Evolutionary conservation across 2,888 invertebrate genomes (phyloP), one percentile per base, ranked within the genome.

Genomic region (Lepidochitona cinerea): DNA sequence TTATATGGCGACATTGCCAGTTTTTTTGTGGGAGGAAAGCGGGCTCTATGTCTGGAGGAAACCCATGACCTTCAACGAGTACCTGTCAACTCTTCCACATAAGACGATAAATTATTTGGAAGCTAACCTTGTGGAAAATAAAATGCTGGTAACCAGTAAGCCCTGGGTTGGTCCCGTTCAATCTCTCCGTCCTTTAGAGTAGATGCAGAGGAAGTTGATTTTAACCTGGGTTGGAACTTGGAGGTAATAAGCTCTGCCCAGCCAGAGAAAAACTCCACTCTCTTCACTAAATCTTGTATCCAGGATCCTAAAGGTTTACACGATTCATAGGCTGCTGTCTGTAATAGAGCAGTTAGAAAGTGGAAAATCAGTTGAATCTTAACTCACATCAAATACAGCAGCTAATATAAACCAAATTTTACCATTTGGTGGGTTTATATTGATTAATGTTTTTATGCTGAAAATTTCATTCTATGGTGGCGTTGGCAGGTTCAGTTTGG

Each of bases 111-210:
- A n/a, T n/a, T n/a, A n/a, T n/a, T n/a, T 49, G 4, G n/a, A 18
- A 49, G 18, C 64, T 54, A 75, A 89, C 90, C 90, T 85, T 90
- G 89, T 36, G 90, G 90, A 74, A 90, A 90, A 81, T 88, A 89
- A 84, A 90, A 90, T 4, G 87, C 89, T 9, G 90, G 84, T 35
- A 90, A 79, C 90, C 90, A 90, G 82, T 86, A 89, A 67, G 87
- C 84, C 35, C 83, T 75, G 26, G 90, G 89, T 23, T 85, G 79
- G 66, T 65, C 37, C 5, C 33, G 14, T 65, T 79, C 36, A 9
- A 81, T 75, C n/a, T 79, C 80, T 32, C 71, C 53, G 6, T 73
- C 79, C 6, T 72, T 26, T 7, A 73, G 29, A 9, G 68, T 37
- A 18, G 36, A 18, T 12, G n/a, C n/a, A 23, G 35, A 35, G 14